Base-by-base conservation (phyloP, 64 coral and sea anemone genomes). In the Stichodactyla mertensii region DNA sequence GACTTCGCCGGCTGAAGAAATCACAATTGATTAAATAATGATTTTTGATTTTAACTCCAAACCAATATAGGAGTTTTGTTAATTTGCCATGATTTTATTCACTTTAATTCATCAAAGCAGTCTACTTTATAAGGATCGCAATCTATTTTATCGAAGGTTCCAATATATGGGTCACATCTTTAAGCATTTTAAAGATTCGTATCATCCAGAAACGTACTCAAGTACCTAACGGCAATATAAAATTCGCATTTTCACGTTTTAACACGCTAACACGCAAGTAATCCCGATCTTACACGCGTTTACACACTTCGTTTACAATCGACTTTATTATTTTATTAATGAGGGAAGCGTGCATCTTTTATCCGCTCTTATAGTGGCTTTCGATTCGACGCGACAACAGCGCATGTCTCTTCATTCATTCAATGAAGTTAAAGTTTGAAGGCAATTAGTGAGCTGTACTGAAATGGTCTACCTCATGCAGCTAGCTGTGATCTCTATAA, bases 71-170 rank as follows among this genome's bases (percentile, higher is more conserved):
- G 36, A 53, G 78, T 81, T 81, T 53, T 81, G 16, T 55, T 22
- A 81, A 81, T 81, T 81, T 81, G 53, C 78, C 16, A 81, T 81
- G 78, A 81, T 81, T 81, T 81, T 55, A 55, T 55, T 20, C 78
- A 81, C 78, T 81, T 81, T 54, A 81, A 81, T 81, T 81, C 78
- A 81, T 81, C 31, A 81, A 74, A 31, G 24, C 24, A 74, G 69
- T 74, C 69, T 1, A 74, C 69, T 74, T 74, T 4, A 26, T 11
- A 26, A 74, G 69, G 69, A 74, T 74, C 69, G 69, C 27, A 74
- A 74, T 74, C 69, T 28, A 27, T 28, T 11, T 74, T 74, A 31
- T 74, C 27, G 69, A 74, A 23, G 11, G 26, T 23, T 74, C 27
- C 69, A 31, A 31, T 74, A 74, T 74, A 27, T 31, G 12, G 69